These are phyloP conservation scores for Channa argus DNA, from an alignment of 2,113 vertebrate genomes.

Conservation along the genomic window DNA sequence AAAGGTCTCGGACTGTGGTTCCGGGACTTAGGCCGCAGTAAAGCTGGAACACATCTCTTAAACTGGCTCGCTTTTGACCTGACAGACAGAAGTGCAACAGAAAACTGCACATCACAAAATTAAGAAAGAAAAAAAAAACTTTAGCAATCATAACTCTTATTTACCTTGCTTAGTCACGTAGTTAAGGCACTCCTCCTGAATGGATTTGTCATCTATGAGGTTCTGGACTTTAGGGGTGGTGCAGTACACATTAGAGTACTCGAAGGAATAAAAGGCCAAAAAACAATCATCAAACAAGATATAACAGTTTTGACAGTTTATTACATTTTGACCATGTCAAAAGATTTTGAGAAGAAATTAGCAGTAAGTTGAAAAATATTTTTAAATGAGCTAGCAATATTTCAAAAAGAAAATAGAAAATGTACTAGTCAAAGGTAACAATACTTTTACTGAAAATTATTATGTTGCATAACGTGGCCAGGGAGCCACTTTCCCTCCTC, in stretches of 20 bases:
- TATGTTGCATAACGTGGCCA: slow-evolving; percentile 68
- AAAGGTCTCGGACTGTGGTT: slow-evolving; percentile 84
- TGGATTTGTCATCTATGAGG: slow-evolving; percentile 93
- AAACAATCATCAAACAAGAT: background rate
- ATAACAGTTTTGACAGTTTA: background rate
- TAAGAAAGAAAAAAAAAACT: background rate
- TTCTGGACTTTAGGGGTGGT: slow-evolving; percentile 95
- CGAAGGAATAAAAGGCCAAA: slow-evolving; percentile 21
- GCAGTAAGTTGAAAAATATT: no score
- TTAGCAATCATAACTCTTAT: background rate
- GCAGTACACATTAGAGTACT: slow-evolving; percentile 99
- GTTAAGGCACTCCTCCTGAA: slow-evolving; percentile 94
- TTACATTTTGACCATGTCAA: background rate
- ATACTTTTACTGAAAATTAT: background rate
- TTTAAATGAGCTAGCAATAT: background rate
- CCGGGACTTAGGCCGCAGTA: slow-evolving; percentile 85
- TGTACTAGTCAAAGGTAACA: background rate
- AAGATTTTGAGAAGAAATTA: background rate
- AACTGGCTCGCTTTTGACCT: slow-evolving; percentile 93
- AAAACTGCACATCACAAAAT: background rate
- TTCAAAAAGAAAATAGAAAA: background rate
- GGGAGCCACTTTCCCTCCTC: slow-evolving; percentile 46
- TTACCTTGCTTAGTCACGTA: slow-evolving; percentile 95
- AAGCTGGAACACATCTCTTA: slow-evolving; percentile 88
- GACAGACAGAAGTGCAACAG: slow-evolving; percentile 11